These are phyloP conservation scores for Ispidina lecontei DNA, from an alignment of 2,797 vertebrate species.

Conservation along the genomic window DNA sequence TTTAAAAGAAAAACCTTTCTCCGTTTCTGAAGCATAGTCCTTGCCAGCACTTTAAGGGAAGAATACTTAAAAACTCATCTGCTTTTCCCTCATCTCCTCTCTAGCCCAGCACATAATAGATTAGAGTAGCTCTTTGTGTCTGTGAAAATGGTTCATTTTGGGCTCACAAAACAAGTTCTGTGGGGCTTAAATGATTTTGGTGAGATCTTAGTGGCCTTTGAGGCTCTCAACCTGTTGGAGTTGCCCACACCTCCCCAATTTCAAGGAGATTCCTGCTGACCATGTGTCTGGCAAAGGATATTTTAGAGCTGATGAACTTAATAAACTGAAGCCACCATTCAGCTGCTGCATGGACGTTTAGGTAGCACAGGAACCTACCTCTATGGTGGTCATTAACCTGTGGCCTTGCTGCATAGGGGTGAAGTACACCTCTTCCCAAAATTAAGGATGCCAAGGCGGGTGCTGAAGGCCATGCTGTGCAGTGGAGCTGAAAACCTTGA, in stretches of 20 bases:
- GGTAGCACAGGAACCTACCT: neutral
- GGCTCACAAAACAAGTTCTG: neutral
- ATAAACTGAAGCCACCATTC: neutral
- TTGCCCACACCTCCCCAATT: constrained; percentile 11
- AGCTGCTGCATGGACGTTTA: neutral
- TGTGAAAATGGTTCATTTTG: constrained; percentile 1
- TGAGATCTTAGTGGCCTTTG: neutral
- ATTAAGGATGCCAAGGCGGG: neutral
- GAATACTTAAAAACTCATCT: neutral
- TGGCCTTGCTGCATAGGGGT: rapidly evolving
- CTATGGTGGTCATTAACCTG: neutral
- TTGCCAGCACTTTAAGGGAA: neutral
- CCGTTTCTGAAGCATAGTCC: neutral
- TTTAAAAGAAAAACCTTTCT: neutral
- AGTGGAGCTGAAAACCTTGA: neutral
- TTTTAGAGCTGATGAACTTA: constrained; percentile 7
- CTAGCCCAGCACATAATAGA: neutral
- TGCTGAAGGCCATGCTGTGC: neutral
- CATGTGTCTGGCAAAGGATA: constrained; percentile 18
- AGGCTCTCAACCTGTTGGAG: neutral
- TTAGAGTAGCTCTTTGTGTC: neutral
- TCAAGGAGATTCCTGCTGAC: constrained; percentile 35
- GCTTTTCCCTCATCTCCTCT: neutral
- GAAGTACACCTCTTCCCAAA: neutral
- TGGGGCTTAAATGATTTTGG: neutral